Percentiles rank a stretch among this genome's conserved stretches.
Evolutionary conservation across 2,888 invertebrate species (phyloP).

Genomic region (Octonoba sinensis): DNA sequence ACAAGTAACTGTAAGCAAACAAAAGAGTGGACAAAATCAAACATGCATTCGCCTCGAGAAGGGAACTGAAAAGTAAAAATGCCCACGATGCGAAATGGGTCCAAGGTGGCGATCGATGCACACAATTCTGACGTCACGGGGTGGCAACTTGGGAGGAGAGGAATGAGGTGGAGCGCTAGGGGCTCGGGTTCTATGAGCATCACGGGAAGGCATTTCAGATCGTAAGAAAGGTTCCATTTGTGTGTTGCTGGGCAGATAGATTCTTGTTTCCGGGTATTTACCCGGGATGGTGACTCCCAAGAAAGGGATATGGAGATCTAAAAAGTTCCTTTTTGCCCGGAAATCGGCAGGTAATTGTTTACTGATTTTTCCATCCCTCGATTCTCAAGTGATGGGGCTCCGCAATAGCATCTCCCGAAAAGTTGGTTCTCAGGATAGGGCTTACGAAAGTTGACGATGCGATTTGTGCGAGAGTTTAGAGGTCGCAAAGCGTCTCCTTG

Average conservation of each 20-base stretch:
- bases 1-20: too few relatives aligned
- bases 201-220: not conserved
- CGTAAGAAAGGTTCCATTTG: not conserved
- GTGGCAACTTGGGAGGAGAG: slow-evolving; percentile 24
- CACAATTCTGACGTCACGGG: slow-evolving; percentile 52
- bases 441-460: too few relatives aligned
- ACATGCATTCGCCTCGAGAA: too few relatives aligned
- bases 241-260: not conserved
- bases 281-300: slow-evolving; percentile 62
- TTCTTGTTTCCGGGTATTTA: slow-evolving; percentile 8
- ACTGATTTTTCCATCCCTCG: not conserved
- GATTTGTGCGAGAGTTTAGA: too few relatives aligned
- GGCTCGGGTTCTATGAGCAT: not conserved
- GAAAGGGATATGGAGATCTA: slow-evolving; percentile 59
- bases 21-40: too few relatives aligned
- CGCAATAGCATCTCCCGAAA: too few relatives aligned
- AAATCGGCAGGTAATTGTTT: slow-evolving; percentile 51
- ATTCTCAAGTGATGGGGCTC: too few relatives aligned
- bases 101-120: slow-evolving; percentile 51
- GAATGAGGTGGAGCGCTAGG: not conserved
- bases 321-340: slow-evolving; percentile 45
- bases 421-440: too few relatives aligned
- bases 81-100: too few relatives aligned
- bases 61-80: too few relatives aligned
- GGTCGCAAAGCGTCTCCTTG: too few relatives aligned